Evolutionary conservation across 1,140 invertebrate species (phyloP), one percentile per base, ranked within the genome.

Genomic region (Pissodes strobi): DNA sequence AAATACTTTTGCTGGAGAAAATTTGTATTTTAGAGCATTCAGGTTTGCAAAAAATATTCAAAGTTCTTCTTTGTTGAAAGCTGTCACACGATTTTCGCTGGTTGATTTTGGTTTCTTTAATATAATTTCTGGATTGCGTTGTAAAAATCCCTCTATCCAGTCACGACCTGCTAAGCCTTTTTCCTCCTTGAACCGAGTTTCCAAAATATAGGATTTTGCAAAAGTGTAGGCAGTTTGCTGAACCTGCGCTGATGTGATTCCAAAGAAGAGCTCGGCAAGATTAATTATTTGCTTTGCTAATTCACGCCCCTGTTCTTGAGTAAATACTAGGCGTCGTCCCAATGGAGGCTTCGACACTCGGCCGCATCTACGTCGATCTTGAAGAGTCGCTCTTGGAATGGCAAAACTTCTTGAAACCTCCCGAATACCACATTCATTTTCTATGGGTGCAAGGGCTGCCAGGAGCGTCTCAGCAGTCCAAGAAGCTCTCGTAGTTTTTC

Each of bases 21-120:
- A 57, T 19, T 41, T 41, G 15, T 43, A 41, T 23, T 43, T 57
- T 17, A 57, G n/a, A 41, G 13, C 5, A 10, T 41, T 46, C n/a
- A 30, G 25, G 23, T 49, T 60, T 30, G 21, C 13, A 49, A 46
- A 60, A 60, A 60, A 60, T 46, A 60, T n/a, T 4, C 23, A 13
- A 23, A 60, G 21, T 21, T 60, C 43, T 0, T 49, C 25, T 30
- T 19, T 15, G 18, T 60, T 60, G 18, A 60, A 60, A 0, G 55
- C 55, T 6, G 18, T 45, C 3, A 45, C 12, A 9, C 55, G 17
- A 38, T 58, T 58, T 19, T 45, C 22, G 12, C 55, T 58, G 3
- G 55, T 58, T 5, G 38, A 12, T 1, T 45, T 18, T 13, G 55
- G 55, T 21, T 58, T 45, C 21, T 38, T 17, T 45, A 58, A n/a